Conservation (phyloP, 1,140 invertebrate genomes). For the Pseudomyrmex concolor region DNA sequence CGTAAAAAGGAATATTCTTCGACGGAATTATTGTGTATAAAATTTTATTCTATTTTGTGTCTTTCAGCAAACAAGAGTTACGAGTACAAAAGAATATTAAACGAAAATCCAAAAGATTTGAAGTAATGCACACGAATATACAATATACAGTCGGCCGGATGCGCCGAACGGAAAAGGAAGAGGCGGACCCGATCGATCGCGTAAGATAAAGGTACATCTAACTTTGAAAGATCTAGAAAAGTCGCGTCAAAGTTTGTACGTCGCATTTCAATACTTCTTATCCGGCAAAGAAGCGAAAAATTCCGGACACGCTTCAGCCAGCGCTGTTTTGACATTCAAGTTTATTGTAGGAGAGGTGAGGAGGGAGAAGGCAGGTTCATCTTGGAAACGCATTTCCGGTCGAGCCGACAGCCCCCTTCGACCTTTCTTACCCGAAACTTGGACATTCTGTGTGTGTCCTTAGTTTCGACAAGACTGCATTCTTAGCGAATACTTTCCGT, state of each 20-base stretch:
- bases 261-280: constrained; percentile 70
- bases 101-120: not conserved
- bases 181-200: constrained; percentile 35
- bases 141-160: constrained; percentile 16
- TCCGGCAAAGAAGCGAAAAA: constrained; percentile 65
- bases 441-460: constrained; percentile 42
- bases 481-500: constrained; percentile 43
- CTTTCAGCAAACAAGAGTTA: constrained; percentile 17
- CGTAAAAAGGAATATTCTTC: constrained; percentile 12
- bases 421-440: constrained; percentile 60
- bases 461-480: constrained; percentile 51
- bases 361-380: constrained; percentile 52
- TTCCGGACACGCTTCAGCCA: constrained; percentile 51
- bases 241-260: constrained; percentile 51
- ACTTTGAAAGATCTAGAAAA: constrained; percentile 48
- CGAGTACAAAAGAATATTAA: constrained; percentile 36
- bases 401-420: constrained; percentile 56
- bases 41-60: constrained; percentile 10
- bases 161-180: not conserved
- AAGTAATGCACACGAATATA: constrained; percentile 35
- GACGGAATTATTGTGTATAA: constrained; percentile 39
- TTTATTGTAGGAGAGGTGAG: constrained; percentile 3
- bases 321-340: constrained; percentile 17
- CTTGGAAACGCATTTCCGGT: constrained; percentile 68
- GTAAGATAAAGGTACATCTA: constrained; percentile 55